These are phyloP conservation scores for Scaptomyza flava DNA, from an alignment of 2,888 invertebrate species.

Conservation along the genomic window DNA sequence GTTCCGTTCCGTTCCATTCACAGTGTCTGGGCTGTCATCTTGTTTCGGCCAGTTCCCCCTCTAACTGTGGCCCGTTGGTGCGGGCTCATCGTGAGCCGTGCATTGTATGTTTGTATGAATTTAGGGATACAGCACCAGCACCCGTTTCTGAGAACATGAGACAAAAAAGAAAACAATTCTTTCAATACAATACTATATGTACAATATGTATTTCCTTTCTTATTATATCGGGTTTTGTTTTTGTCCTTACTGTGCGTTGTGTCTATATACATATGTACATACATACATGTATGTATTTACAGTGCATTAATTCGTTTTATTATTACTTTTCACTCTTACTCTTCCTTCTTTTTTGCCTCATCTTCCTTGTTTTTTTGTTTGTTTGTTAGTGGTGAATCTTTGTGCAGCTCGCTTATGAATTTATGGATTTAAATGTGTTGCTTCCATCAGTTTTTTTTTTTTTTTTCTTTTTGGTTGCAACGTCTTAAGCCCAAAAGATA, in stretches of 20 bases:
- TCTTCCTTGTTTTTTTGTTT: conserved; percentile 15
- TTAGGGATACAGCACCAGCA: conserved; percentile 15
- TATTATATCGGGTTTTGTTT: conserved; percentile 41
- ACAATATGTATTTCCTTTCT: conserved; percentile 30
- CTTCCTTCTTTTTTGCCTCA: conserved; percentile 14
- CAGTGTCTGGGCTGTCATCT: conserved; percentile 30
- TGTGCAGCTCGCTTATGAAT: conserved; percentile 46
- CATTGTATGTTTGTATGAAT: conserved; percentile 31
- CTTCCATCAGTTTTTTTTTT: conserved; percentile 7
- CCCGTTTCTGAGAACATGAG: conserved; percentile 56
- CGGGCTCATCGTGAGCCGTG: conserved; percentile 21
- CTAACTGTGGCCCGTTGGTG: neutral
- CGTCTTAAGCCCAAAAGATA: conserved; percentile 40
- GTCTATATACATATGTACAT: conserved; percentile 13
- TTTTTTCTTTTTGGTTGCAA: conserved; percentile 22
- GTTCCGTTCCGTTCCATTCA: conserved; percentile 14
- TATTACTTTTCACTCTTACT: conserved; percentile 55
- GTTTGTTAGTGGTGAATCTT: conserved; percentile 31
- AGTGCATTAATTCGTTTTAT: conserved; percentile 61
- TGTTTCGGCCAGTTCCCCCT: conserved; percentile 28
- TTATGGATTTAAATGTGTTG: conserved; percentile 56
- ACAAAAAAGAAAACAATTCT: conserved; percentile 60
- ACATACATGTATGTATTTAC: too few species aligned
- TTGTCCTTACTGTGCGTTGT: conserved; percentile 44
- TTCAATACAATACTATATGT: conserved; percentile 31